These are phyloP conservation scores for Pristionchus exspectatus DNA, from an alignment of 2,888 invertebrate genomes.

Conservation along the genomic window DNA sequence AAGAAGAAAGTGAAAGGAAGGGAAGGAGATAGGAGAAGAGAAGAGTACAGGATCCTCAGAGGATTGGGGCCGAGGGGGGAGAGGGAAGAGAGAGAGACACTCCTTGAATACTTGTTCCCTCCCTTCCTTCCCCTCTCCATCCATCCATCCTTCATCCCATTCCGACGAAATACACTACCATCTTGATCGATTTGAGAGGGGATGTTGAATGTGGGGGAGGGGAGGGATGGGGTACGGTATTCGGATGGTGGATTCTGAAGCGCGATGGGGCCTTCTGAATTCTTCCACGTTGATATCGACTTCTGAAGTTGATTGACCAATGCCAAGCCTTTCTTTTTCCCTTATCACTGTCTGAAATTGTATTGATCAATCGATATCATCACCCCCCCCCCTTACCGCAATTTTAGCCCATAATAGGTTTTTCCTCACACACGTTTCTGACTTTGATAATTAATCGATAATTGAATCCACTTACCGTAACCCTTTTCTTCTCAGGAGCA, in stretches of 20 bases:
- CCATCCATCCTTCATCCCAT: conserved; percentile 34
- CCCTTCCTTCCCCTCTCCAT: not conserved
- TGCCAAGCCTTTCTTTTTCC: not conserved
- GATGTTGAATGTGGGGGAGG: not conserved
- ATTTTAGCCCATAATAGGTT: no score
- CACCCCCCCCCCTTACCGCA: no score
- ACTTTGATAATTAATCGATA: not conserved
- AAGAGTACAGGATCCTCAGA: conserved; percentile 42
- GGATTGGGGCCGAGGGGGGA: conserved; percentile 21
- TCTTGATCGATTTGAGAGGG: not conserved
- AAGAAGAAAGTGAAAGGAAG: conserved; percentile 12
- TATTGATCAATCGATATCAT: not conserved
- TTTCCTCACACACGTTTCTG: no score
- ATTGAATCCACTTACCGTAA: not conserved
- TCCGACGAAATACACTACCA: conserved; percentile 36
- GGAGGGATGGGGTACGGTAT: not conserved
- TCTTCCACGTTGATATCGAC: no score
- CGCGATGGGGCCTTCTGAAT: not conserved
- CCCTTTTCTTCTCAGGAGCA: conserved; percentile 23
- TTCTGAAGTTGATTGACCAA: not conserved
- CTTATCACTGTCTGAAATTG: not conserved
- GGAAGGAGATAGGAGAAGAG: not conserved
- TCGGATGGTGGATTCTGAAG: not conserved
- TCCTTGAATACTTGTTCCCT: conserved; percentile 53
- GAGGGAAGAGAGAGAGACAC: conserved; percentile 37